Evolutionary conservation across 2,113 vertebrate genomes (phyloP), one percentile per base, ranked within the genome.

Genomic region (Lethenteron reissneri): DNA sequence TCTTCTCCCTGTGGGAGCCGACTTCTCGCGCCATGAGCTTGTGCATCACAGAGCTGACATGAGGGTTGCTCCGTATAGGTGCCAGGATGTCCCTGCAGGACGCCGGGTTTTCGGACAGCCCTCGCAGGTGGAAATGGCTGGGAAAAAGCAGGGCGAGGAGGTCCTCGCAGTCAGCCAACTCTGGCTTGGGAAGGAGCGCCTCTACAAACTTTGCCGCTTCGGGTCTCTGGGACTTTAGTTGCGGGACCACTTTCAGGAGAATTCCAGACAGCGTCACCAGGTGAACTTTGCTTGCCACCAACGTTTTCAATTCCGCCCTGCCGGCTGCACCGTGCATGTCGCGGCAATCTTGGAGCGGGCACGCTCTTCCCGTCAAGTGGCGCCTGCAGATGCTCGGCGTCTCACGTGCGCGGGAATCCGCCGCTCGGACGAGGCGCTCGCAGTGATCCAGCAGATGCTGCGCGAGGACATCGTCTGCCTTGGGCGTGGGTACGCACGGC

Each of bases 61-160:
- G 80, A 58, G 76, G 72, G 68, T 71, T n/a, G 9, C 25, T 77
- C 64, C 57, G 60, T 10, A 62, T 56, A 10, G 78, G 78, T 6
- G 78, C 78, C 62, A 83, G 8, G 72, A 83, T 79, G 64, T 83
- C 79, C 76, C 74, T 82, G 75, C 83, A 84, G 0, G 79, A 79
- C 71, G 57, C 72, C 15, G 79, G 77, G 70, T 81, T 84, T 74
- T 84, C 79, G 2, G 82, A 86, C 58, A 85, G 69, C 57, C 83
- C 77, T 70, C 84, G 78, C 72, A 81, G 80, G 73, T 85, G 84
- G 73, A 86, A 86, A 78, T 85, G 83, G 71, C 77, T 77, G n/a
- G 84, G 83, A 69, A 84, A 86, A 74, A 81, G 73, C 1, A 74
- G 17, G 60, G 76, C 74, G 56, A 85, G 70, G 57, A 86, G 80